Evolutionary conservation across 2,113 vertebrate species (phyloP).

Genomic region (human (Homo sapiens)): GRCh38 chr4:95506501-95507000

Average conservation of each 20-base stretch:
- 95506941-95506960: not conserved
- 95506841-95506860: not conserved
- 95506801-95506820: not conserved
- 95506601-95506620: not conserved
- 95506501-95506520: conserved; percentile 51
- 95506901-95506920: not conserved
- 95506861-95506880: not conserved
- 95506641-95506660: not conserved
- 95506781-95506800: not conserved
- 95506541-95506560: conserved; percentile 26
- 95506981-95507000: not conserved
- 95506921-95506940: not conserved
- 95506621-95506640: conserved; percentile 17
- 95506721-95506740: not conserved
- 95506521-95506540: conserved; percentile 24
- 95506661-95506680: not conserved
- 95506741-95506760: not conserved
- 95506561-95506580: not conserved
- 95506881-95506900: not conserved
- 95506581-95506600: conserved; percentile 37
- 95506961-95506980: not conserved
- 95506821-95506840: not conserved
- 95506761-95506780: no score
- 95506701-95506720: not conserved
- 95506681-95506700: not conserved